Evolutionary conservation across 2,797 vertebrate species (phyloP).

Genomic region (Xerus rutilus): DNA sequence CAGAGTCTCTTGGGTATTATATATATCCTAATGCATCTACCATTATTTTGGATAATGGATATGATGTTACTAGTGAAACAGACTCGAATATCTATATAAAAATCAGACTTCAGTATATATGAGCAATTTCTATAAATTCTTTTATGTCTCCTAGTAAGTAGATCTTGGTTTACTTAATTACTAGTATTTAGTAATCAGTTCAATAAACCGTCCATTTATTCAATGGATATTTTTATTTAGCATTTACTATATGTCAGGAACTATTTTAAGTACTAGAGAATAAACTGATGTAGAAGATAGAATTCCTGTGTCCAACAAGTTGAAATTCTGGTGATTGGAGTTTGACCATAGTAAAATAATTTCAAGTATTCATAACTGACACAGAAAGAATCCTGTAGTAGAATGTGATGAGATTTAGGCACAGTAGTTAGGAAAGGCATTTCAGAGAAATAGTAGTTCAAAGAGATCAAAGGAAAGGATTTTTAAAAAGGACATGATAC

Average conservation of each 20-base stretch:
- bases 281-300: not conserved
- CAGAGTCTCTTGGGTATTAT: not conserved
- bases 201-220: not conserved
- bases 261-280: not conserved
- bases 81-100: not conserved
- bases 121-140: not conserved
- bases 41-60: conserved; percentile 31
- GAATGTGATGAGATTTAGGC: not conserved
- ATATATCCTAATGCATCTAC: not conserved
- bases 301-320: not conserved
- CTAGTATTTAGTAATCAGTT: not conserved
- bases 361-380: not conserved
- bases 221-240: not conserved
- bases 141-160: conserved; percentile 1
- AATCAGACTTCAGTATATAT: not conserved
- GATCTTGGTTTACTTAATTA: not conserved
- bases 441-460: not conserved
- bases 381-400: not conserved
- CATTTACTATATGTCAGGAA: not conserved
- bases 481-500: not conserved
- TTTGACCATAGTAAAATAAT: not conserved
- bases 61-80: not conserved
- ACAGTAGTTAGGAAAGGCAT: not conserved
- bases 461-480: not conserved
- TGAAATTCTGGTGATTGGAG: not conserved